Evolutionary conservation across 2,113 vertebrate species (phyloP).

Genomic region (Lontra canadensis): DNA sequence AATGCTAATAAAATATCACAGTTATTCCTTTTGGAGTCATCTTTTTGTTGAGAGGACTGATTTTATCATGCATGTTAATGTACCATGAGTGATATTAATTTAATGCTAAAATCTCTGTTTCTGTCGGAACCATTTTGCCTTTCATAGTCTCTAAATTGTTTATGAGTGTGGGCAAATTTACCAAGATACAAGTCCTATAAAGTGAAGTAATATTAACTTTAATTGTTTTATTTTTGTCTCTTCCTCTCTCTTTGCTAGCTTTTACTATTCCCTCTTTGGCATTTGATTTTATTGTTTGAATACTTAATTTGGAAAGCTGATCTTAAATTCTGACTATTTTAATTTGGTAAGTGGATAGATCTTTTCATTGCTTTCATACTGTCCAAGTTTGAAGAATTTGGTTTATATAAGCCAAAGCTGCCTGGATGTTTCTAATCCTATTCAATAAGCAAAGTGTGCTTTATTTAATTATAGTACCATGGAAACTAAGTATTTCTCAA

Average conservation of each 20-base stretch:
- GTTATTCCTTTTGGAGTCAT: not conserved
- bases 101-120: conserved; percentile 35
- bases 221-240: conserved; percentile 2
- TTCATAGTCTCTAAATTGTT: conserved; percentile 49
- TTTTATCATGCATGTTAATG: conserved; percentile 43
- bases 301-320: conserved; percentile 49
- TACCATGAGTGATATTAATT: not conserved
- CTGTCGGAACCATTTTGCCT: conserved; percentile 29
- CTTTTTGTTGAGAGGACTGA: conserved; percentile 45
- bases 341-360: conserved; percentile 28
- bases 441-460: not conserved
- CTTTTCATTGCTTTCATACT: conserved; percentile 42
- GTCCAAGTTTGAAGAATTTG: conserved; percentile 12
- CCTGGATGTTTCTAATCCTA: not conserved
- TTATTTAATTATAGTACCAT: not conserved
- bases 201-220: conserved; percentile 28
- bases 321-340: conserved; percentile 34
- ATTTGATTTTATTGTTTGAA: conserved; percentile 70
- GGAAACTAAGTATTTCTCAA: not conserved
- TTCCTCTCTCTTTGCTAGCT: not conserved
- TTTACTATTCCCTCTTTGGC: conserved; percentile 53
- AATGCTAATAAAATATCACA: not conserved
- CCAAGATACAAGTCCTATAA: not conserved
- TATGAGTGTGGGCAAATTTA: conserved; percentile 51
- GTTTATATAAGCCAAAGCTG: conserved; percentile 19